Base-by-base conservation (phyloP, 1,140 invertebrate species). In the Aphidius ervi region DNA sequence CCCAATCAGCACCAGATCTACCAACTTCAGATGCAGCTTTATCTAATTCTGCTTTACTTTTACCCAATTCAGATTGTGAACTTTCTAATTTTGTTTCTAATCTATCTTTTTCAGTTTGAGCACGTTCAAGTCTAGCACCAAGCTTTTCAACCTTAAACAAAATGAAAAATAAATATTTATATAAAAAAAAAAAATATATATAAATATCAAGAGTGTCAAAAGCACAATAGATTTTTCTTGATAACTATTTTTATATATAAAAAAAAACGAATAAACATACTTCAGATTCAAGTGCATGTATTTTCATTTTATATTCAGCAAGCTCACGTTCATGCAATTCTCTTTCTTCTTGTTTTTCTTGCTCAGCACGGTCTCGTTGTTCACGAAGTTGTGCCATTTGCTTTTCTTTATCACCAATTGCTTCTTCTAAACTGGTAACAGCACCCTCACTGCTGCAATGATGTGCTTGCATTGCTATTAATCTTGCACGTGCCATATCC, bases 381-480 rank as follows among this genome's bases (percentile, higher is more conserved):
- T 97, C 94, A 66, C 92, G 76, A 61, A 97, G 81, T 79, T 98
- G 92, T 64, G 88, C 85, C 81, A 97, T 96, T 82, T 97, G 94
- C 76, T 95, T 95, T 72, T 98, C 95, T 81, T 98, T 98, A 73
- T 99, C 96, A 42, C 89, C 88, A 61, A 99, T 93, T 3, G 94
- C 93, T 82, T 98, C 95, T 81, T 99, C 95, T 20, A 98, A 82
- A 67, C 90, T 93, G 46, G 91, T 92, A 43, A 98, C 81, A 7
- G 94, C 93, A 52, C 93, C 93, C 81, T 95, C 93, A 47, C 90
- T 94, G 61, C 88, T 93, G 76, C 92, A 94, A 74, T 95, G 92
- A 70, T 95, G 92, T 6, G 92, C 91, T 83, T 95, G 93, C 87
- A 95, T 93, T 46, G 91, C 88, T 10, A 91, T 90, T 8, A 96